Evolutionary conservation across 2,797 vertebrate genomes (phyloP).

Genomic region (Acomys russatus): DNA sequence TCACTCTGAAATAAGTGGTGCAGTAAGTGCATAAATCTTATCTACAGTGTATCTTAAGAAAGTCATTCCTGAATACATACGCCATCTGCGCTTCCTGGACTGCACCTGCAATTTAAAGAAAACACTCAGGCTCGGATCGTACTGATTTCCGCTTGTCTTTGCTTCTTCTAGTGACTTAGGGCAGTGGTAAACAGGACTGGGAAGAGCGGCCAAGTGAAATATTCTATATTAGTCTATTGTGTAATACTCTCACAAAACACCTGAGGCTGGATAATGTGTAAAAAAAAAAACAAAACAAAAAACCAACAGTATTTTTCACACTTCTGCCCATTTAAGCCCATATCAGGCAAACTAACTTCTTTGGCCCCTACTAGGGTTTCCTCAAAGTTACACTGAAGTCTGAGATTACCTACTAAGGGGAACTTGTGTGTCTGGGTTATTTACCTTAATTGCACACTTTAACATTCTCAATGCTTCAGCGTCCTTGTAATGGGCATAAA

Average conservation of each 20-base stretch:
- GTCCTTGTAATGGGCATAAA: background rate
- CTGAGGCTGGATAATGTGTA: background rate
- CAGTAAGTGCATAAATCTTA: background rate
- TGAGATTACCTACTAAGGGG: background rate
- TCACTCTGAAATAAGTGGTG: background rate
- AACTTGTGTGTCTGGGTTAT: background rate
- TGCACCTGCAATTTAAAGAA: background rate
- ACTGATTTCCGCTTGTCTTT: background rate
- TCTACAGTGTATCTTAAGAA: background rate
- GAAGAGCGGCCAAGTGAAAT: background rate
- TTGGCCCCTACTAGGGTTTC: background rate
- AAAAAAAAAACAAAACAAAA: background rate
- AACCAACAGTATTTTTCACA: background rate
- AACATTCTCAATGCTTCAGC: no score
- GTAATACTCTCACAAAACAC: background rate
- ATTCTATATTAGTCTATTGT: background rate
- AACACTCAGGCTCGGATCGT: background rate
- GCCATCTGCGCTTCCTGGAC: accelerated
- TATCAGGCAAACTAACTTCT: background rate
- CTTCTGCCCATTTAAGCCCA: background rate
- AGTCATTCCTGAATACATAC: background rate
- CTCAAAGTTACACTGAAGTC: background rate
- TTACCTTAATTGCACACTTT: background rate
- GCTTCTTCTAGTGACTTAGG: background rate
- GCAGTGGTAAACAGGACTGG: background rate